These are phyloP conservation scores for Leistus spinibarbis DNA, from an alignment of 2,888 invertebrate species.

Conservation along the genomic window DNA sequence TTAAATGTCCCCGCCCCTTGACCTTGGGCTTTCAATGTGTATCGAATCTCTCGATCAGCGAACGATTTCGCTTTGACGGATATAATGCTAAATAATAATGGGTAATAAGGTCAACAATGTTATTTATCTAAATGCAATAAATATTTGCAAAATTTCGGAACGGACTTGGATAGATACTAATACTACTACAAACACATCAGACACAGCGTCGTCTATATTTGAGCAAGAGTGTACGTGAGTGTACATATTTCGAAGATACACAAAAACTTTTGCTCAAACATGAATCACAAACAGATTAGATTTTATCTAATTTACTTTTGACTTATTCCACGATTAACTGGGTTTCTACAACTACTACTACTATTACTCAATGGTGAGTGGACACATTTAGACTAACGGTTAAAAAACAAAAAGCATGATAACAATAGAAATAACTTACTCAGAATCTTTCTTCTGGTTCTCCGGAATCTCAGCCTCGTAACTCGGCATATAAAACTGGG, in stretches of 20 bases:
- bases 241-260: too few relatives aligned
- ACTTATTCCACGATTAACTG: too few relatives aligned
- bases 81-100: conserved; percentile 91
- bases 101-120: neutral
- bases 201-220: too few relatives aligned
- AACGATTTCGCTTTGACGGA: conserved; percentile 97
- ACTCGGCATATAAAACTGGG: conserved; percentile 95
- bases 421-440: conserved; percentile 68
- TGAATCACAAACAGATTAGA: too few relatives aligned
- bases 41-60: conserved; percentile 95
- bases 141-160: neutral
- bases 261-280: too few relatives aligned
- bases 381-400: neutral
- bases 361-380: too few relatives aligned
- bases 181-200: neutral
- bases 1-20: conserved; percentile 95
- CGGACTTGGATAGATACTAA: too few relatives aligned
- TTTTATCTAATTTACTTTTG: too few relatives aligned
- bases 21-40: conserved; percentile 91
- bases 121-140: too few relatives aligned
- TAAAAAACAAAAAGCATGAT: conserved; percentile 15
- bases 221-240: too few relatives aligned
- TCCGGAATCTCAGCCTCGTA: conserved; percentile 97
- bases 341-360: too few relatives aligned
- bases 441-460: conserved; percentile 95